A percentile compares a stretch with the other conserved stretches of the same genome.
These are phyloP conservation scores for Aricia agestis DNA, from an alignment of 1,140 invertebrate genomes.

Conservation along the genomic window DNA sequence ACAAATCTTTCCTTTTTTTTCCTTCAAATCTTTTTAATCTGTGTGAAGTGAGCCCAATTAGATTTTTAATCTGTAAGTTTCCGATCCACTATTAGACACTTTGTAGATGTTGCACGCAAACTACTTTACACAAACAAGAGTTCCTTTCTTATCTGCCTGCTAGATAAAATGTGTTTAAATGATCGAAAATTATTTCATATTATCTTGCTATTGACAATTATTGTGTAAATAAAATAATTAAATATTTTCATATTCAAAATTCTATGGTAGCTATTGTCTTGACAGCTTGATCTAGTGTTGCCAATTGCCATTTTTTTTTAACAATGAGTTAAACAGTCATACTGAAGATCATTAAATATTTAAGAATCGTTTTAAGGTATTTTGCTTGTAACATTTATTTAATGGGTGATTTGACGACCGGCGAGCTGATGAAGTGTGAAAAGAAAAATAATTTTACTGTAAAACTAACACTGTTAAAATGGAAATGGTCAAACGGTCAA, in stretches of 20 bases:
- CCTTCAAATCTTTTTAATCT: not conserved
- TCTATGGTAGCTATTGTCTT: not conserved
- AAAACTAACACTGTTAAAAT: not conserved
- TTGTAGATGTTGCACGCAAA: slow-evolving; percentile 11
- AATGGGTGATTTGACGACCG: not conserved
- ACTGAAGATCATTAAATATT: too few species aligned
- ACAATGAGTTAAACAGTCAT: too few species aligned
- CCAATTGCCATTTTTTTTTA: too few species aligned
- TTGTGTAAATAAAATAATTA: not conserved
- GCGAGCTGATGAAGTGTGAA: not conserved
- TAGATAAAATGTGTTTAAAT: not conserved
- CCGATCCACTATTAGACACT: not conserved
- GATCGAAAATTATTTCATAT: not conserved
- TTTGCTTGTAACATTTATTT: slow-evolving; percentile 13
- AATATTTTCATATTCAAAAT: not conserved
- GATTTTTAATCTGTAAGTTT: not conserved
- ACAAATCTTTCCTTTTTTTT: not conserved
- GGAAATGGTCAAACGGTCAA: too few species aligned
- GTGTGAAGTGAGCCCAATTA: not conserved
- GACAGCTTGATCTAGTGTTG: not conserved
- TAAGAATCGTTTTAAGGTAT: not conserved
- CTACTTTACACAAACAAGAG: slow-evolving; percentile 5
- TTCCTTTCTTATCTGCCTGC: not conserved
- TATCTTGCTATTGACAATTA: not conserved
- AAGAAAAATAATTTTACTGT: slow-evolving; percentile 5